Evolutionary conservation across 2,797 vertebrate species (phyloP).

Genomic region (Botia almorhae): DNA sequence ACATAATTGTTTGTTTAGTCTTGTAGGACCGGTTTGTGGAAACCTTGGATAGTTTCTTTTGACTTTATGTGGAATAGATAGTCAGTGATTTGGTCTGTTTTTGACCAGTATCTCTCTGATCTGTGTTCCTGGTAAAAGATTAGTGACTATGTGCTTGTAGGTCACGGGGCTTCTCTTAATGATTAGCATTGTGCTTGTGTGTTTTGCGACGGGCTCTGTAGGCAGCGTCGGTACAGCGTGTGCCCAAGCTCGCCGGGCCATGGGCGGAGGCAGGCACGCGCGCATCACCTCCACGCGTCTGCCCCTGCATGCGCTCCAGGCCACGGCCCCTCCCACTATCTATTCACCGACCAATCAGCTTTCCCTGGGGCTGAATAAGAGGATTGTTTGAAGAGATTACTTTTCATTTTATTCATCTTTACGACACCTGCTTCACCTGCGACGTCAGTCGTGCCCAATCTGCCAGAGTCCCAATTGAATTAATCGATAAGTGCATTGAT

Average conservation of each 20-base stretch:
- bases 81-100: conserved; percentile 18
- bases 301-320: conserved; percentile 35
- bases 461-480: not conserved
- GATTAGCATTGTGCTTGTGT: conserved; percentile 33
- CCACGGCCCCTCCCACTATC: conserved; percentile 32
- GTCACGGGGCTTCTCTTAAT: conserved; percentile 30
- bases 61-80: not conserved
- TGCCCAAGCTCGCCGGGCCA: conserved; percentile 49
- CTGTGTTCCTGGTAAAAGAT: conserved; percentile 15
- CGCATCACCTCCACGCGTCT: conserved; percentile 36
- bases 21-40: not conserved
- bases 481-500: not conserved
- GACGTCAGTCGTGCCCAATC: not conserved
- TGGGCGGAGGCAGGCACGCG: conserved; percentile 47
- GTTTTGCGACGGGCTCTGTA: not conserved
- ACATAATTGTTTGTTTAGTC: not conserved
- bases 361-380: conserved; percentile 47
- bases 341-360: conserved; percentile 24
- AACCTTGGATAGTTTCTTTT: not conserved
- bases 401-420: conserved; percentile 51
- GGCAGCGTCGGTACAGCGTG: conserved; percentile 46
- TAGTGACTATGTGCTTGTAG: conserved; percentile 15
- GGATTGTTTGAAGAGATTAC: conserved; percentile 53
- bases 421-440: not conserved
- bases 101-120: not conserved